phyloP scores from a whole-genome alignment of 2,113 vertebrate genomes.

The Butorides virescens region DNA sequence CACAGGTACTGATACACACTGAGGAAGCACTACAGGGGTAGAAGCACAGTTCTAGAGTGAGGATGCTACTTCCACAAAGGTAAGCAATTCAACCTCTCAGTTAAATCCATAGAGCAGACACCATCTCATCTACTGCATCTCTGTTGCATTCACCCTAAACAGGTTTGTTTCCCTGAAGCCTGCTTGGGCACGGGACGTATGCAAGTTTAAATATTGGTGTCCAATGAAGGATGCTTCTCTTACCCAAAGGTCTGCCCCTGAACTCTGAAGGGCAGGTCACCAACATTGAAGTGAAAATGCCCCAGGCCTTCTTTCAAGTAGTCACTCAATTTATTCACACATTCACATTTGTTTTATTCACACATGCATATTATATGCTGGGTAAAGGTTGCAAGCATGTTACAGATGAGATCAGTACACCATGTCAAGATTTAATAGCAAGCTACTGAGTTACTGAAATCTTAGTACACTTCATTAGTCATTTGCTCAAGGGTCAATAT shows the following conservation, averaged over 20 bases:
- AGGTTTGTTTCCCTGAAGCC: neutral
- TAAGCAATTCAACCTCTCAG: neutral
- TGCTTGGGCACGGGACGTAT: neutral
- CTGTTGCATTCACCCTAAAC: neutral
- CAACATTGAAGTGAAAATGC: neutral
- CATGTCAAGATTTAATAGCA: neutral
- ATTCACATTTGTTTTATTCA: neutral
- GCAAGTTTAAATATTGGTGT: neutral
- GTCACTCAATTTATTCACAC: neutral
- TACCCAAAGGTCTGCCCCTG: neutral
- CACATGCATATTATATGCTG: neutral
- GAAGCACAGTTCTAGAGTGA: neutral
- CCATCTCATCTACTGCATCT: neutral
- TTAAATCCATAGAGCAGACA: neutral
- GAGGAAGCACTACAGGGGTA: neutral
- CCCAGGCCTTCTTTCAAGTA: neutral
- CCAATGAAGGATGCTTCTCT: neutral
- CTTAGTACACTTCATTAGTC: neutral
- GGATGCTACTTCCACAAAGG: neutral
- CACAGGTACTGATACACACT: neutral
- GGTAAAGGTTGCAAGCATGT: neutral
- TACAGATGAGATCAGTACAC: neutral
- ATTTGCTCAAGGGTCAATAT: neutral
- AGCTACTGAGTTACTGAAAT: neutral
- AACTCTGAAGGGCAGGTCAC: neutral